Conservation (phyloP, 2,797 vertebrate genomes). For the Brachyrhaphis roseni region DNA sequence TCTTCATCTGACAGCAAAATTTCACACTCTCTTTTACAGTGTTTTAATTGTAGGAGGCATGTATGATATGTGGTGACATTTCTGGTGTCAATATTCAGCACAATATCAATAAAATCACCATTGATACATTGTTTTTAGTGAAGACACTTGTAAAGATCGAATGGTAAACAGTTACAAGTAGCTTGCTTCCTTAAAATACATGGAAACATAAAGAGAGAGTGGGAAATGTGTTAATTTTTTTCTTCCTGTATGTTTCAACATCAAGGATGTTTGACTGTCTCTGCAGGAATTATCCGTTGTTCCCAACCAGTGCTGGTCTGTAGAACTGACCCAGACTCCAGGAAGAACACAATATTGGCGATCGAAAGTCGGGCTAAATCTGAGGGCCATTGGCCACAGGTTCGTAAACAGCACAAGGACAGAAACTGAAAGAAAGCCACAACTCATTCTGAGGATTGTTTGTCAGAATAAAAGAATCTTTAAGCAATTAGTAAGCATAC, state of each 20-base stretch:
- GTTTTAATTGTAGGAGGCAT: background rate
- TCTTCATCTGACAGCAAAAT: background rate
- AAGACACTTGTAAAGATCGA: background rate
- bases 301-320: slow-evolving; percentile 94
- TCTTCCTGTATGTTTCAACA: background rate
- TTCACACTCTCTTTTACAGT: background rate
- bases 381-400: slow-evolving; percentile 93
- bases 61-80: background rate
- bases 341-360: slow-evolving; percentile 92
- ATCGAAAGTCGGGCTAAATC: slow-evolving; percentile 89
- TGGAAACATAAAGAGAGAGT: background rate
- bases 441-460: background rate
- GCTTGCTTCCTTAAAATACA: background rate
- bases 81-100: background rate
- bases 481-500: background rate
- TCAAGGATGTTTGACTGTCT: background rate
- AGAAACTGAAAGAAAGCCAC: background rate
- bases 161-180: background rate
- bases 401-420: slow-evolving; percentile 53
- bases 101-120: background rate
- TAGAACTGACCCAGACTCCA: slow-evolving; percentile 91
- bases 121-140: background rate
- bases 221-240: background rate
- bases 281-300: slow-evolving; percentile 87
- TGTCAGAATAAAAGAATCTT: background rate